Conservation (phyloP, 2,888 invertebrate genomes). For the Spisula solida region DNA sequence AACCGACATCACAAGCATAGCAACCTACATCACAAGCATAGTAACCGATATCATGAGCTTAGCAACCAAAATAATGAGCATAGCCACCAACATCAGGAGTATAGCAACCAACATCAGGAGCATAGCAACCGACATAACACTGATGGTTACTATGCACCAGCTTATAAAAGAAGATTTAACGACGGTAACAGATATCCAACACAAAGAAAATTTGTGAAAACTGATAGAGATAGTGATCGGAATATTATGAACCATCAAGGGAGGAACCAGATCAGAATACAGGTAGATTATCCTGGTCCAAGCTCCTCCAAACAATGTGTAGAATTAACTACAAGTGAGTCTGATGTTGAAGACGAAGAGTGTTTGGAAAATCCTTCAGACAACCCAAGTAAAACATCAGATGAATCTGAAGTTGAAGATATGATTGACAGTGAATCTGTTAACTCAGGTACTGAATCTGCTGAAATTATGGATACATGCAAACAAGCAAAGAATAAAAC, state of each 20-base stretch:
- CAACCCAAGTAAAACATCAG: not conserved
- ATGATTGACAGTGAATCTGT: not conserved
- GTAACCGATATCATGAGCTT: too few relatives aligned
- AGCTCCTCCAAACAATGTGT: constrained; percentile 13
- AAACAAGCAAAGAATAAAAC: constrained; percentile 40
- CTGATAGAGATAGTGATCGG: not conserved
- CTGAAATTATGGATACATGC: constrained; percentile 28
- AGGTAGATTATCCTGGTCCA: not conserved
- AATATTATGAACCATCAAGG: not conserved
- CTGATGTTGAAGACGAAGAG: not conserved
- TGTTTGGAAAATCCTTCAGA: not conserved
- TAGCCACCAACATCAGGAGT: too few relatives aligned
- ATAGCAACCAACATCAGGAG: not conserved
- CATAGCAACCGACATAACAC: not conserved
- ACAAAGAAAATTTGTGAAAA: not conserved
- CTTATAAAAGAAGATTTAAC: not conserved
- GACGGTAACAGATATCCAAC: not conserved
- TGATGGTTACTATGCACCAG: not conserved
- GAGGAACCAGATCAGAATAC: not conserved
- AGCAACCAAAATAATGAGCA: too few relatives aligned
- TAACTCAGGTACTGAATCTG: constrained; percentile 52
- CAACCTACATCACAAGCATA: not conserved
- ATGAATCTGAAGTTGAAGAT: constrained; percentile 6
- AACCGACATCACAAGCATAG: not conserved
- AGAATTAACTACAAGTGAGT: not conserved